A percentile compares a stretch with the other conserved stretches of the same genome.
Conservation (phyloP, 2,797 vertebrate genomes). For the Moxostoma hubbsi region DNA sequence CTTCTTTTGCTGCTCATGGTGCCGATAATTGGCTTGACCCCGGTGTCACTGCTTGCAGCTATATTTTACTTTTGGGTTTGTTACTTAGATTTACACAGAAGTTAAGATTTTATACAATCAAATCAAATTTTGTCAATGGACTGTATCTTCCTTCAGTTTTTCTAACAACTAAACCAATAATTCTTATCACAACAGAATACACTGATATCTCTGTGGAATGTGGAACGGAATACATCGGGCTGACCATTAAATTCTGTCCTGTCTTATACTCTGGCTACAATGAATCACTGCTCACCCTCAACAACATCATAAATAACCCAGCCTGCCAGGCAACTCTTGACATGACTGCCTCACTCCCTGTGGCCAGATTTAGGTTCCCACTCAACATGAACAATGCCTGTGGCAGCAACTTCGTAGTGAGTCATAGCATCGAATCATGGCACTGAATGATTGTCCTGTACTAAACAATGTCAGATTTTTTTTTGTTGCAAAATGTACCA, state of each 20-base stretch:
- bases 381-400: constrained; percentile 72
- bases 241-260: constrained; percentile 73
- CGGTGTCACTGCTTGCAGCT: too few species aligned
- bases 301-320: constrained; percentile 54
- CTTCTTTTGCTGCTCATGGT: too few species aligned
- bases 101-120: not conserved
- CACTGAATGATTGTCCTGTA: not conserved
- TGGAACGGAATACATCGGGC: constrained; percentile 71
- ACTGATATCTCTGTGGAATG: constrained; percentile 75
- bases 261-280: constrained; percentile 75
- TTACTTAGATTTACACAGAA: not conserved
- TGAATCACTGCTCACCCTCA: constrained; percentile 70
- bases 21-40: too few species aligned
- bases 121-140: not conserved
- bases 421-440: constrained; percentile 32
- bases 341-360: constrained; percentile 56
- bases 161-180: not conserved
- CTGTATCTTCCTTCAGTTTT: not conserved
- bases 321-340: constrained; percentile 69
- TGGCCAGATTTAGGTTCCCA: constrained; percentile 71
- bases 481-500: too few species aligned
- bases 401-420: constrained; percentile 72
- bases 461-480: not conserved
- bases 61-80: too few species aligned
- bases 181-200: constrained; percentile 42